A percentile compares a stretch with the other conserved stretches of the same genome.
phyloP scores from a whole-genome alignment of 2,113 vertebrate genomes.

The Cervus canadensis region DNA sequence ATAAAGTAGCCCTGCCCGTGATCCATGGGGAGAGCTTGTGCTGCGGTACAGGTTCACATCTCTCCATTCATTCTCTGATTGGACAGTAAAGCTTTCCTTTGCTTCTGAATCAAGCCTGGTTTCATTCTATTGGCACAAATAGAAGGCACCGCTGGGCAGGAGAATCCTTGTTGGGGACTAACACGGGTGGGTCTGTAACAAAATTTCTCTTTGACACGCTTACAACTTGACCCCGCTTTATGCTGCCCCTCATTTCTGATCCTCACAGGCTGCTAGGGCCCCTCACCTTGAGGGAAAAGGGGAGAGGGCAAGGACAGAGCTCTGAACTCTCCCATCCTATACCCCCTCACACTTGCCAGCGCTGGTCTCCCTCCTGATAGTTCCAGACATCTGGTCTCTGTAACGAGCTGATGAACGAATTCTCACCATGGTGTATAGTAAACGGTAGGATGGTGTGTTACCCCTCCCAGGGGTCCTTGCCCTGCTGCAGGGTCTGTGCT shows the following conservation, averaged over 20 bases:
- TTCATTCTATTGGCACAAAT: neutral
- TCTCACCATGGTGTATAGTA: neutral
- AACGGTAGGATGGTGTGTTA: fast-evolving
- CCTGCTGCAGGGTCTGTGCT: fast-evolving
- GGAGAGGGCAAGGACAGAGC: neutral
- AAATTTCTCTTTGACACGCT: neutral
- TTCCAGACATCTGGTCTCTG: neutral
- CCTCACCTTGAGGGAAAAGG: neutral
- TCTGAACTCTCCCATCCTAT: neutral
- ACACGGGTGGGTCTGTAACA: neutral
- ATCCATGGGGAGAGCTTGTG: neutral
- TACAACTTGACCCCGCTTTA: neutral
- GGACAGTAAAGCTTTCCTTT: neutral
- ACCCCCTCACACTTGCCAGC: neutral
- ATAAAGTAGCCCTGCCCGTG: fast-evolving
- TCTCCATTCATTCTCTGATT: neutral
- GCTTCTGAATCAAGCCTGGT: neutral
- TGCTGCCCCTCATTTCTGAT: neutral
- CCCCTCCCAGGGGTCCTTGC: neutral
- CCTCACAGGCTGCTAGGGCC: neutral
- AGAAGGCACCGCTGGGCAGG: neutral
- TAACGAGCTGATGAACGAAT: neutral
- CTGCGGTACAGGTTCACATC: fast-evolving
- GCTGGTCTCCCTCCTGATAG: neutral
- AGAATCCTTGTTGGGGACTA: neutral